Base-by-base conservation (phyloP, 2,888 invertebrate species). In the Napeogenes inachia region DNA sequence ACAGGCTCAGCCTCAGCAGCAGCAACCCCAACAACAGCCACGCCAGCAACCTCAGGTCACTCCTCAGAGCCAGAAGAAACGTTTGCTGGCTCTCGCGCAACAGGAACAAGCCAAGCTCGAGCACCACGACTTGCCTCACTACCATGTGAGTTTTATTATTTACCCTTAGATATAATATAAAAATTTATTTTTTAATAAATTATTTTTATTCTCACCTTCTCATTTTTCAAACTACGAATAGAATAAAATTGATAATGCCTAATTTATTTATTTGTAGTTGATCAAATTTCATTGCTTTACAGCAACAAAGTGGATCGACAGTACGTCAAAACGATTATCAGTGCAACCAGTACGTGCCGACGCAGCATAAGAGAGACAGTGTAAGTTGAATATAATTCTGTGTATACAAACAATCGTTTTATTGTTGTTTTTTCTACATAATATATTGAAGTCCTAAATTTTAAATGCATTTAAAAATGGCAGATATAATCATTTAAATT, bases 11-110 rank as follows among this genome's bases (percentile, higher is more conserved):
- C 78, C 70, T 32, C 74, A 70, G 32, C 74, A 72, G 8, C 75
- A 71, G 13, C 74, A 69, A n/a, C 64, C 66, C 3, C 72, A 65
- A 61, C 72, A 65, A 61, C 42, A 65, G 6, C 10, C 56, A 12
- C 47, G 61, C 54, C 50, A 50, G 54, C 62, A 70, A 55, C 71
- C 78, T 57, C 83, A 82, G 66, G 74, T 82, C 55, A 90, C 93
- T 68, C 94, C 94, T 10, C 95, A 95, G 80, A 95, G 96, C 59
- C 97, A 97, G 87, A 97, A 97, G 92, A 97, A 97, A 82, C 93
- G 97, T 38, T 90, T 97, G 60, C 85, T 97, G 67, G 97, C 97
- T 60, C 96, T 97, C 87, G 96, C 96, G 56, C 89, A 89, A 68
- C 89, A 89, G 63, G 88, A 89, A 64, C 84, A 85, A 61, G 96